Percentiles rank a stretch among this genome's conserved stretches.
Conservation (phyloP, 2,888 invertebrate genomes). For the Lysandra bellargus region DNA sequence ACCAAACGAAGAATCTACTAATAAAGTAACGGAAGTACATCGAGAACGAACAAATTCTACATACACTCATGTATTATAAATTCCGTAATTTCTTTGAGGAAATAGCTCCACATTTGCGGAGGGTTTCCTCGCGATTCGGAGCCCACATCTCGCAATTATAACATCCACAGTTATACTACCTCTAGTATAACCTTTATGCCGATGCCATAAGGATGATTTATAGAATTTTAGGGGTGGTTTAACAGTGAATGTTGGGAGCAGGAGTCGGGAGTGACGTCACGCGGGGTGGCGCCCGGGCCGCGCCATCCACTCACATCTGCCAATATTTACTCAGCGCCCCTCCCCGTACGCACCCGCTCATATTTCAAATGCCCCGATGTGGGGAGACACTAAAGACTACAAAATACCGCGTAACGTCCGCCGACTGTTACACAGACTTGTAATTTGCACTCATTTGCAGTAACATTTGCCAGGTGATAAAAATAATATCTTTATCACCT, state of each 20-base stretch:
- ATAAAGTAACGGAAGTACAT: neutral
- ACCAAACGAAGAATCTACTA: too few species aligned
- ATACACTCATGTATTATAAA: conserved; percentile 17
- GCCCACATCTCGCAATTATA: conserved; percentile 31
- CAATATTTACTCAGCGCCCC: conserved; percentile 82
- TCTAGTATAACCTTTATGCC: neutral
- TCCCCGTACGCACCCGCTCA: conserved; percentile 70
- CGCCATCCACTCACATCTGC: conserved; percentile 84
- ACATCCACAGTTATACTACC: neutral
- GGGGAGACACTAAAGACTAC: conserved; percentile 71
- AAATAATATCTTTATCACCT: too few species aligned
- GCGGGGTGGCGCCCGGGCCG: conserved; percentile 67
- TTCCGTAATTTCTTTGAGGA: conserved; percentile 21
- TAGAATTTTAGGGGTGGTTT: neutral
- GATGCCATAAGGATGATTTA: neutral
- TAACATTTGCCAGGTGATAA: neutral
- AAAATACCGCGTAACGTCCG: conserved; percentile 62
- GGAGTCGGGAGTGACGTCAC: conserved; percentile 59
- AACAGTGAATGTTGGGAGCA: conserved; percentile 32
- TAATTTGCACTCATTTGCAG: conserved; percentile 42
- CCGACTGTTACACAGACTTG: conserved; percentile 49
- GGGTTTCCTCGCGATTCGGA: conserved; percentile 35
- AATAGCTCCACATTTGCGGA: neutral
- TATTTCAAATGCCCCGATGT: conserved; percentile 73
- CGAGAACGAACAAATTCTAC: neutral